Conservation (phyloP, 2,113 vertebrate species). For the Lutjanus erythropterus region DNA sequence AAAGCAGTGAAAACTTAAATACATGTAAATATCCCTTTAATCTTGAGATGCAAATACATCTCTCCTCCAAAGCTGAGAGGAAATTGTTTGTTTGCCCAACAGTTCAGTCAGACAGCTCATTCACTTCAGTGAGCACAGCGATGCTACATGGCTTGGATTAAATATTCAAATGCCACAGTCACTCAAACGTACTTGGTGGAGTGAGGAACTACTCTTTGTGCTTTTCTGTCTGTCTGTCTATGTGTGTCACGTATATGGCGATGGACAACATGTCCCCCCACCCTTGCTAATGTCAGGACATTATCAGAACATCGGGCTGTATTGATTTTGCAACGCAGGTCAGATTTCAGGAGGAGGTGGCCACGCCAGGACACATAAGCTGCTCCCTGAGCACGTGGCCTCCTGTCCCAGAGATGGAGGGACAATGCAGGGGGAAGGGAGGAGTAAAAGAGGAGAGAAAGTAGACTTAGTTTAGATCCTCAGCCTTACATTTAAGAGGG, state of each 20-base stretch:
- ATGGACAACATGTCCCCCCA: constrained; percentile 85
- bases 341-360: constrained; percentile 89
- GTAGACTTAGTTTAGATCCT: constrained; percentile 45
- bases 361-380: constrained; percentile 74
- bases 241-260: constrained; percentile 60
- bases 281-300: constrained; percentile 93
- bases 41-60: constrained; percentile 18
- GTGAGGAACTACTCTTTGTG: neutral
- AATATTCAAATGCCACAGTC: constrained; percentile 67
- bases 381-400: constrained; percentile 78
- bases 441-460: constrained; percentile 44
- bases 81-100: constrained; percentile 34
- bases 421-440: constrained; percentile 49
- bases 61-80: constrained; percentile 3
- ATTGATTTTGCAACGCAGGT: constrained; percentile 93
- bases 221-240: constrained; percentile 6
- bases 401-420: constrained; percentile 62
- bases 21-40: no score
- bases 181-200: constrained; percentile 54
- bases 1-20: no score
- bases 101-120: constrained; percentile 45
- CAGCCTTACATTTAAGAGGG: constrained; percentile 89
- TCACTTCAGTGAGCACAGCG: constrained; percentile 13
- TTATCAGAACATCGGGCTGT: constrained; percentile 94
- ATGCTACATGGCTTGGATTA: constrained; percentile 29